A percentile compares a stretch with the other conserved stretches of the same genome.
phyloP scores from a whole-genome alignment of 1,140 invertebrate genomes.

The Ericerus pela region DNA sequence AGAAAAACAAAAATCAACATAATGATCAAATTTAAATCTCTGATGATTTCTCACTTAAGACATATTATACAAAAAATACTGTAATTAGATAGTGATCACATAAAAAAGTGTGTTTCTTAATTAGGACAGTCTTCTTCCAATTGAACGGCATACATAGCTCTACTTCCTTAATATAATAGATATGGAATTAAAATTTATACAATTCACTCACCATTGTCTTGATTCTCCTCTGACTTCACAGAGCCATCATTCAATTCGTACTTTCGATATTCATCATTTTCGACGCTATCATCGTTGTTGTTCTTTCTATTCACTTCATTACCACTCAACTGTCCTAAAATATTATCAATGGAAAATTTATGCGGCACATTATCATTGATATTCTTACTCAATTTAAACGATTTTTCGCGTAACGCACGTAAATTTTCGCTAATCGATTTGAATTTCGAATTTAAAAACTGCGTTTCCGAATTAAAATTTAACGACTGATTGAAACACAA shows the following conservation, averaged over 20 bases:
- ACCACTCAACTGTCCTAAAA: background rate
- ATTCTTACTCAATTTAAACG: background rate
- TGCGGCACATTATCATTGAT: background rate
- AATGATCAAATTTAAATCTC: no score
- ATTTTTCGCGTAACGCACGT: background rate
- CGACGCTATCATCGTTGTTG: background rate
- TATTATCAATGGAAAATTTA: constrained; percentile 9
- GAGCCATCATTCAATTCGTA: background rate
- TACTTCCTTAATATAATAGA: no score
- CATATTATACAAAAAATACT: no score
- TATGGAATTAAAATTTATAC: no score
- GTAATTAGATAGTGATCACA: no score
- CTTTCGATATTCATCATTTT: background rate
- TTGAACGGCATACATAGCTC: no score
- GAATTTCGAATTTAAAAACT: constrained; percentile 7
- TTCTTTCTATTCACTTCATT: background rate
- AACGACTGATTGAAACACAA: background rate
- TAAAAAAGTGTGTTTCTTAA: no score
- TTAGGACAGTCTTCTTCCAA: no score
- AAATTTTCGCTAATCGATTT: background rate
- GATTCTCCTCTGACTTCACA: no score
- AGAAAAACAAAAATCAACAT: no score
- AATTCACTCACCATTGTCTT: no score
- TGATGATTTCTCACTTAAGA: no score
- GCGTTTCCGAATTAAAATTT: constrained; percentile 6